Conservation (phyloP, 2,797 vertebrate species). For the Phrynocephalus vlangalii region DNA sequence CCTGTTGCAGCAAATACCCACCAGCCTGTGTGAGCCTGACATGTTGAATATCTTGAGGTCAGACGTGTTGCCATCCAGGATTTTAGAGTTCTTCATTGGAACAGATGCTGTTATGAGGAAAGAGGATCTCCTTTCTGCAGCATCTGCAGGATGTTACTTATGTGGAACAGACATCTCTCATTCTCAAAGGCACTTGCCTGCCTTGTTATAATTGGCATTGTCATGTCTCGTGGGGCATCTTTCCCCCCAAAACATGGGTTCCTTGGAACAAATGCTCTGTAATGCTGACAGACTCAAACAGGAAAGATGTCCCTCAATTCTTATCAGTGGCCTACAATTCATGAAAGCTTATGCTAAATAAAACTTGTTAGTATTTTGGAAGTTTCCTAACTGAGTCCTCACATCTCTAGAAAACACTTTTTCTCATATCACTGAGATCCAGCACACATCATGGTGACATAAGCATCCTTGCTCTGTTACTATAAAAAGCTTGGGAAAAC, state of each 20-base stretch:
- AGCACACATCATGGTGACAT: not conserved
- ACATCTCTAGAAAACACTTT: not conserved
- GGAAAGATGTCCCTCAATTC: not conserved
- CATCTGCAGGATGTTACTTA: conserved; percentile 8
- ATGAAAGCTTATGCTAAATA: too few relatives aligned
- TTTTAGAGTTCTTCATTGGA: not conserved
- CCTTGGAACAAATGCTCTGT: not conserved
- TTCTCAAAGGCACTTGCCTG: too few relatives aligned
- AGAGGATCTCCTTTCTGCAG: not conserved
- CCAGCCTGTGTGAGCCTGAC: not conserved
- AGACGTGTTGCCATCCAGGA: not conserved
- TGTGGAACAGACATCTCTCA: too few relatives aligned
- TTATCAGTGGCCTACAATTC: too few relatives aligned
- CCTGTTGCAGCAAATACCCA: not conserved
- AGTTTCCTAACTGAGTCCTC: not conserved
- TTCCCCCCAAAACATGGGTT: not conserved
- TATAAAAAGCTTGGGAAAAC: not conserved
- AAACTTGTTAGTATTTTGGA: too few relatives aligned
- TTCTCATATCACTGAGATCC: not conserved
- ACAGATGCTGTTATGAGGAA: not conserved
- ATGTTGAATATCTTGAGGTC: not conserved
- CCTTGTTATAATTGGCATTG: not conserved
- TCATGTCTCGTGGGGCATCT: not conserved
- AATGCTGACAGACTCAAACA: not conserved
- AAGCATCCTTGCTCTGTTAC: not conserved